A percentile compares a stretch with the other conserved stretches of the same genome.
Conservation (phyloP, 2,113 vertebrate species). For the Serilophus lunatus region DNA sequence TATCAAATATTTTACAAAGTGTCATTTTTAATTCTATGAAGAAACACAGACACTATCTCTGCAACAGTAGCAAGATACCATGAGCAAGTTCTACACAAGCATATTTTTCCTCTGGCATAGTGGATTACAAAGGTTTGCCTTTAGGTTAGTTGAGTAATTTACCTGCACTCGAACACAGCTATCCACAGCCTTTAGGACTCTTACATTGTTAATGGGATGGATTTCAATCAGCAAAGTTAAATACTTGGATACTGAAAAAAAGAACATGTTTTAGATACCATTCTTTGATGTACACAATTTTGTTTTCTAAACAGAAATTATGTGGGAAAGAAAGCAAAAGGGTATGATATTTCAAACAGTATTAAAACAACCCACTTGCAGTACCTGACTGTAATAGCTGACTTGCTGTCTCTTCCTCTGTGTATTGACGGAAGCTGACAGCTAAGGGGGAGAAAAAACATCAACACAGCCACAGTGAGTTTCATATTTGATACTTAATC, state of each 20-base stretch:
- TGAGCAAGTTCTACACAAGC: not conserved
- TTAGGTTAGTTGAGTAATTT: not conserved
- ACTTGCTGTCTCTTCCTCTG: constrained; percentile 58
- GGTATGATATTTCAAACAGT: not conserved
- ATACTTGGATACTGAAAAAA: constrained; percentile 83
- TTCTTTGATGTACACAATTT: not conserved
- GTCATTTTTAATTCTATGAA: not conserved
- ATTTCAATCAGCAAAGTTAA: constrained; percentile 92
- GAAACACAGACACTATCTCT: not conserved
- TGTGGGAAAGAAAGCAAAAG: not conserved
- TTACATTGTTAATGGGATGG: constrained; percentile 89
- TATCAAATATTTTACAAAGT: not conserved
- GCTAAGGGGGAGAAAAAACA: constrained; percentile 68
- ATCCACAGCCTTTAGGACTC: constrained; percentile 94
- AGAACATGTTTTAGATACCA: not conserved
- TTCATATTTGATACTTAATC: not conserved
- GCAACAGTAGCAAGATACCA: not conserved
- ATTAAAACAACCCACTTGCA: not conserved
- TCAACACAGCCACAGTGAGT: not conserved
- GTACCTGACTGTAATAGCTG: constrained; percentile 85
- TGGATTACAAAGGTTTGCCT: not conserved
- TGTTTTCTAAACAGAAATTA: not conserved
- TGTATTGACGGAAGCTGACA: constrained; percentile 82
- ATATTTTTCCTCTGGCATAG: not conserved
- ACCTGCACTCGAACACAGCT: constrained; percentile 91